Base-by-base conservation (phyloP, 2,113 vertebrate genomes). In the Seriola dumerili region DNA sequence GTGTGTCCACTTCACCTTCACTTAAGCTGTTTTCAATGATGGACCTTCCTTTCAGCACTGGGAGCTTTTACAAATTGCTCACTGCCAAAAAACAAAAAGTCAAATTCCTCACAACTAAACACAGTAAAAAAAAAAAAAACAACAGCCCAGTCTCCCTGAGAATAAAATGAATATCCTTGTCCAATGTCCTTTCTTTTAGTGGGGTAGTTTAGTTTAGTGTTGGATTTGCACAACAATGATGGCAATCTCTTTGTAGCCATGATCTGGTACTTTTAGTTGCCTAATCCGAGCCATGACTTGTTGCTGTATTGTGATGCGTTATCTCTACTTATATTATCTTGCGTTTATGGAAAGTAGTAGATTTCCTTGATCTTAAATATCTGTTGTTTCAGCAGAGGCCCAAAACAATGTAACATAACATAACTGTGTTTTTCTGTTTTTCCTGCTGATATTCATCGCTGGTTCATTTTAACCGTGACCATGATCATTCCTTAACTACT, bases 21-120 rank as follows among this genome's bases (percentile, higher is more conserved):
- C 65, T 81, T 73, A 66, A 74, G 67, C 52, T 55, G 73, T 63
- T 81, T 74, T 44, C 72, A 81, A 3, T 86, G 55, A 89, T 38
- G 64, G 73, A 69, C 42, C 68, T 77, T 76, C 48, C 72, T 59
- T 77, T 69, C 50, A 66, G 38, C 59, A 21, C 66, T 2, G 32
- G 38, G 46, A 65, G 69, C 1, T 61, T 83, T 84, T 32, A 67
- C 71, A 86, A 74, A 78, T 62, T 75, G 61, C 80, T 65, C 59
- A 34, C 69, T 71, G 69, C 65, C 70, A 78, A 68, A 68, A 50
- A 80, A 7, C 19, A 63, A 76, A 81, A 68, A 48, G 40, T 58
- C 50, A 61, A 59, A 78, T 86, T 69, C 19, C 55, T 81, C 55
- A 68, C 23, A 72, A 54, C 40, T 42, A 10, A 3, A 65, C 13